These are phyloP conservation scores for Spinus olivaceus DNA, from an alignment of 2,797 vertebrate genomes.

Conservation along the genomic window DNA sequence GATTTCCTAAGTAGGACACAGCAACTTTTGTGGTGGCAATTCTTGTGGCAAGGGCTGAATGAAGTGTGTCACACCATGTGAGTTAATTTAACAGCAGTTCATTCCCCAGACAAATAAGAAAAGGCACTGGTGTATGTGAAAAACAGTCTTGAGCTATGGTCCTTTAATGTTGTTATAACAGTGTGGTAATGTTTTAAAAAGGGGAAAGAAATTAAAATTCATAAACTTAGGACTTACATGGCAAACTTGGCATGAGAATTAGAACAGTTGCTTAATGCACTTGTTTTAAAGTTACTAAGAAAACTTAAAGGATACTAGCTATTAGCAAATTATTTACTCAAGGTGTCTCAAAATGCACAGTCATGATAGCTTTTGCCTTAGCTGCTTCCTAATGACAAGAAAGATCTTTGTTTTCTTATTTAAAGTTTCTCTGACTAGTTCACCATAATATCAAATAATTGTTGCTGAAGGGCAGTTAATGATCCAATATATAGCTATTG, in stretches of 20 bases:
- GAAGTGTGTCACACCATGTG: constrained; percentile 1
- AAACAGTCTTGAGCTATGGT: background rate
- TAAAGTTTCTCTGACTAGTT: background rate
- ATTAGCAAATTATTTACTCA: background rate
- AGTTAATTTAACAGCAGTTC: constrained; percentile 17
- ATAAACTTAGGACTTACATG: background rate
- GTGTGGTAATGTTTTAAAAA: background rate
- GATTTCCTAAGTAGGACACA: background rate
- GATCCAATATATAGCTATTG: background rate
- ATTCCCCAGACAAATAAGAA: constrained; percentile 23
- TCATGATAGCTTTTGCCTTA: background rate
- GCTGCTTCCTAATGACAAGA: background rate
- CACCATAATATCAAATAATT: background rate
- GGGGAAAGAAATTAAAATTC: background rate
- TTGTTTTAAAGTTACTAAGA: background rate
- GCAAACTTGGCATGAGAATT: background rate
- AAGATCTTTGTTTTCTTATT: background rate
- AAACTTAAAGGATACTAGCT: background rate
- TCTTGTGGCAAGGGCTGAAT: background rate
- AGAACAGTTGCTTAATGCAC: background rate
- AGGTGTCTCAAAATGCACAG: background rate
- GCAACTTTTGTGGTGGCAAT: background rate
- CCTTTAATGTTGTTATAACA: background rate
- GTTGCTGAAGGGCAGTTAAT: constrained; percentile 22
- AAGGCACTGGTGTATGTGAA: background rate